Conservation (phyloP, 92 coral and sea anemone genomes). For the Umimayanthus kanabou region DNA sequence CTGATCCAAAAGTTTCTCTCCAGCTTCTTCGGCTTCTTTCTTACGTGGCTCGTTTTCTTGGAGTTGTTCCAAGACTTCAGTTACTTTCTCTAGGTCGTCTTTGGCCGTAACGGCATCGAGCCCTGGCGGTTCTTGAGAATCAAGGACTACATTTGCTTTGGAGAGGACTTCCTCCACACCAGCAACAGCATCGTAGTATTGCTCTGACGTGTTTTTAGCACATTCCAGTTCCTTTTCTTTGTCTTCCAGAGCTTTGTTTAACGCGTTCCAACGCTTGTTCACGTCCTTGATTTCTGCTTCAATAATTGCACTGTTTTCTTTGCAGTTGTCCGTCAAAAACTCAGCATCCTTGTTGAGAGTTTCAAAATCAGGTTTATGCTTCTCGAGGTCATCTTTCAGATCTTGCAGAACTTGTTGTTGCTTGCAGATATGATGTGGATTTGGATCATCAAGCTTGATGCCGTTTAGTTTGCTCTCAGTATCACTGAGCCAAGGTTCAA, state of each 20-base stretch:
- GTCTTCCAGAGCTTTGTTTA: constrained; percentile 65
- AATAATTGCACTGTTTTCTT: constrained; percentile 77
- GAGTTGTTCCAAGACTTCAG: constrained; percentile 67
- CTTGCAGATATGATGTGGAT: constrained; percentile 66
- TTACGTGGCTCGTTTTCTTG: constrained; percentile 80
- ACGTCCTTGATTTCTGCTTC: constrained; percentile 78
- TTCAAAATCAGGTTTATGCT: constrained; percentile 76
- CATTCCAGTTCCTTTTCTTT: constrained; percentile 61
- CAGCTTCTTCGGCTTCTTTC: constrained; percentile 67
- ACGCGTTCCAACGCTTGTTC: constrained; percentile 82
- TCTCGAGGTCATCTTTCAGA: constrained; percentile 81
- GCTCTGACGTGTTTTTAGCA: constrained; percentile 67
- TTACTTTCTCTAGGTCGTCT: constrained; percentile 70
- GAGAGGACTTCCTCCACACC: constrained; percentile 73
- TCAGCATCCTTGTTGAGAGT: constrained; percentile 73
- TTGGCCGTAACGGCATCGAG: constrained; percentile 66
- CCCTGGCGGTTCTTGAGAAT: constrained; percentile 66
- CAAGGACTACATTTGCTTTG: constrained; percentile 69
- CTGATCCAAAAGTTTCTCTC: constrained; percentile 70
- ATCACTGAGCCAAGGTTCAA: constrained; percentile 83
- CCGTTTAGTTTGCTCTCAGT: constrained; percentile 70
- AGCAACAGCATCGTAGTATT: constrained; percentile 57
- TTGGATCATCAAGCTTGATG: constrained; percentile 65
- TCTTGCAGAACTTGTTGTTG: constrained; percentile 70
- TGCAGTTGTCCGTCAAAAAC: constrained; percentile 79